These are phyloP conservation scores for Zaprionus capensis DNA, from an alignment of 1,140 invertebrate species.

Conservation along the genomic window DNA sequence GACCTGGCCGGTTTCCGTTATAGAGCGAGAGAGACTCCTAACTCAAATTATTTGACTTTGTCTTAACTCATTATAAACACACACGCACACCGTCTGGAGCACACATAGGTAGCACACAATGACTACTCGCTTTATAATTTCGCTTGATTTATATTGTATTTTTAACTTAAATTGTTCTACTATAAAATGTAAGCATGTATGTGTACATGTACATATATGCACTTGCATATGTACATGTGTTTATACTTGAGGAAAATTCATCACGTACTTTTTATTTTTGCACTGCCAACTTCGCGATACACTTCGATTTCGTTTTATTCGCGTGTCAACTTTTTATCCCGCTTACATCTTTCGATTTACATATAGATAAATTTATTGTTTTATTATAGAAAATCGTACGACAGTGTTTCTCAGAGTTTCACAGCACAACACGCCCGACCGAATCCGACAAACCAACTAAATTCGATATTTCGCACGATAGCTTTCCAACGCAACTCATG, in stretches of 20 bases:
- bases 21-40: conserved; percentile 23
- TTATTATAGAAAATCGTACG: conserved; percentile 24
- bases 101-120: background rate
- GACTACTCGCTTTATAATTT: conserved; percentile 34
- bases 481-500: conserved; percentile 14
- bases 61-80: conserved; percentile 23
- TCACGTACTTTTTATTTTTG: conserved; percentile 38
- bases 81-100: conserved; percentile 25
- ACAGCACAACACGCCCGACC: conserved; percentile 44
- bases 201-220: conserved; percentile 1
- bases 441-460: conserved; percentile 42
- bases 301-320: conserved; percentile 34
- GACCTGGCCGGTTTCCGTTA: conserved; percentile 49
- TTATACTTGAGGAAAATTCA: conserved; percentile 30
- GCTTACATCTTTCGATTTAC: conserved; percentile 45
- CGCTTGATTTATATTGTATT: conserved; percentile 51
- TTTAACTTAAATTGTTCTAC: conserved; percentile 56
- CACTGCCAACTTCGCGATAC: conserved; percentile 23
- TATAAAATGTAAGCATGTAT: conserved; percentile 33
- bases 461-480: conserved; percentile 37
- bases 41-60: conserved; percentile 44
- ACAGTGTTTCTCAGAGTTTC: conserved; percentile 20
- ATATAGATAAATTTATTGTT: conserved; percentile 35
- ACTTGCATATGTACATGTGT: background rate
- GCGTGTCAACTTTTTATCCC: conserved; percentile 20